Evolutionary conservation across 2,888 invertebrate species (phyloP).

Genomic region (Pecten maximus): DNA sequence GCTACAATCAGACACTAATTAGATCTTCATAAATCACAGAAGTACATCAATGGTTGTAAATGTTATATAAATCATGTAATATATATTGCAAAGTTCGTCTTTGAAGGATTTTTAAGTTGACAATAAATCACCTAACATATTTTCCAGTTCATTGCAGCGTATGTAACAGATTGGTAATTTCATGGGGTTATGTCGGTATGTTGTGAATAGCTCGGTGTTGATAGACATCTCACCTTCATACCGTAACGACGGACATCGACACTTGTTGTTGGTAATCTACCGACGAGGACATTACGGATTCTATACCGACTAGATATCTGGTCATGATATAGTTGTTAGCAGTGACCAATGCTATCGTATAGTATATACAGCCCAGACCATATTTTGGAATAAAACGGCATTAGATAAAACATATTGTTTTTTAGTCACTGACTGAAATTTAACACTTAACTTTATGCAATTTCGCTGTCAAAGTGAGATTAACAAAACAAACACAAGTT

Average conservation of each 20-base stretch:
- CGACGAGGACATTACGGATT: background rate
- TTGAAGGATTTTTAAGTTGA: background rate
- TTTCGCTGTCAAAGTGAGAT: too few species aligned
- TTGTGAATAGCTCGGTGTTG: background rate
- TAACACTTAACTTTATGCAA: too few species aligned
- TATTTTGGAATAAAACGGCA: too few species aligned
- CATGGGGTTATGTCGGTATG: constrained; percentile 14
- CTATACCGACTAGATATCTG: background rate
- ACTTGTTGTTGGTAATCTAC: background rate
- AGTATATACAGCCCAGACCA: too few species aligned
- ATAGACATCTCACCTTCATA: constrained; percentile 26
- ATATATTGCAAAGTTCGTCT: background rate
- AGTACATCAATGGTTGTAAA: background rate
- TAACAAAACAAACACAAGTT: too few species aligned
- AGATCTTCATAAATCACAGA: background rate
- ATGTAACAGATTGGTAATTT: background rate
- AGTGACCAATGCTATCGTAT: background rate
- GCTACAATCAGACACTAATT: background rate
- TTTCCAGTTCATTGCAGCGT: constrained; percentile 20
- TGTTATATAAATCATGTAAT: background rate
- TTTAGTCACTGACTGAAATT: too few species aligned
- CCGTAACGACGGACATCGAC: background rate
- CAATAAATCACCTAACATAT: background rate
- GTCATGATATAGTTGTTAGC: background rate
- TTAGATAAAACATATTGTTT: too few species aligned